Evolutionary conservation across 2,113 vertebrate genomes (phyloP), one percentile per base, ranked within the genome.

Genomic region (Albula goreensis): DNA sequence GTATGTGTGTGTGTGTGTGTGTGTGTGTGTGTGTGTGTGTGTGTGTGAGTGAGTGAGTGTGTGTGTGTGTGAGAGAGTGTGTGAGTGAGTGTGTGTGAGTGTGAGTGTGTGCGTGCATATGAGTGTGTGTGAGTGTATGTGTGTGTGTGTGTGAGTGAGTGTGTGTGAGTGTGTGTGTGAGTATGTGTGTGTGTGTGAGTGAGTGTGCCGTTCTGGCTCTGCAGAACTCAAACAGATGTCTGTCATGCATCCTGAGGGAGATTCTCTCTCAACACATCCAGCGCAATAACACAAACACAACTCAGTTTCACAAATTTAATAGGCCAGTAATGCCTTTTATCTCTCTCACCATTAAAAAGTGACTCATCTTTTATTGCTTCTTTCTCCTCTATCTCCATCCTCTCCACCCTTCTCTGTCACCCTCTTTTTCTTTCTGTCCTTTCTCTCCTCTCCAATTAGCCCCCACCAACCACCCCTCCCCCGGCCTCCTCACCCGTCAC

Each of bases 161-260:
- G 87, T 87, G 86, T 83, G 86, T 86, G 83, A 85, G 83, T 85
- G 85, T 79, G 63, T 86, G 70, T 78, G 53, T 84, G 74, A 83
- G 77, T 81, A n/a, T 83, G 78, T 25, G 78, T 87, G 60, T 87
- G 87, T 83, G 86, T 86, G 86, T 82, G 85, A 84, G 82, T 86
- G 83, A 85, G 84, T 78, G 57, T 85, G 53, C 53, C 6, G 89
- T 86, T 87, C 88, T 48, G 90, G 86, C 89, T 86, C 88, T 90
- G 91, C 92, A 88, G 88, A 93, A 90, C 90, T 87, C 19, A 78
- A 91, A 90, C 94, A 95, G 94, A 94, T 95, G 95, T 95, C 90
- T 93, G 88, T 56, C 81, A 66, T 86, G 88, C 91, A 90, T 91
- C 93, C 87, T 8, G 90, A 92, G 92, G 92, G 90, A 19, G 52